Base-by-base conservation (phyloP, 2,888 invertebrate species). In the Julus scanicus region DNA sequence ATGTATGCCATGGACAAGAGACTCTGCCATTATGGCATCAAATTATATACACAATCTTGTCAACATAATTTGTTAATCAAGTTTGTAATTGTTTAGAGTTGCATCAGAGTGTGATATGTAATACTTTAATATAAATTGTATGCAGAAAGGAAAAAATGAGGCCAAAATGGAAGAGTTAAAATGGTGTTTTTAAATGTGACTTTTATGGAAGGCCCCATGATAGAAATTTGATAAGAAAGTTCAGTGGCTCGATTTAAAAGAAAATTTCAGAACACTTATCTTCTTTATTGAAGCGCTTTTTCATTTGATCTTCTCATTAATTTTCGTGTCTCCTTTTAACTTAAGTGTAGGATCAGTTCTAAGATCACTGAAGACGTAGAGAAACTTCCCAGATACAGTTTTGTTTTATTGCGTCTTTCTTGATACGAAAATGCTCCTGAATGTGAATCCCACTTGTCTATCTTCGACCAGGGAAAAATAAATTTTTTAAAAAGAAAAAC, bases 391-490 rank as follows among this genome's bases (percentile, higher is more conserved):
- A 20, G n/a, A 63, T 63, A 63, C 20, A 20, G 63, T 63, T 63
- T 63, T 63, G 63, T 63, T 63, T 63, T 63, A 63, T 63, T 63
- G 20, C 63, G 63, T 63, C n/a, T 63, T 63, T 8, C 63, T 63
- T 63, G 63, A 63, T 63, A 20, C 20, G 39, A 84, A 44, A 44
- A 84, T 84, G 44, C 44, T 84, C 39, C 39, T 44, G 84, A 84
- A 44, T 84, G 84, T 84, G 44, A 84, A 84, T 84, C 84, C 84
- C 44, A 39, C 44, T 84, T 44, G 44, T 44, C 39, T 84, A 84
- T 84, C 84, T 84, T 84, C 84, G 44, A 84, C 84, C 40, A 17
- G 84, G 84, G 84, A 84, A 84, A 84, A 84, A 84, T 84, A 84
- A 84, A 39, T 84, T 84, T 84, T 39, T 84, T 29, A 44, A 84